phyloP scores from a whole-genome alignment of 2,113 vertebrate species.

The Engystomops pustulosus region DNA sequence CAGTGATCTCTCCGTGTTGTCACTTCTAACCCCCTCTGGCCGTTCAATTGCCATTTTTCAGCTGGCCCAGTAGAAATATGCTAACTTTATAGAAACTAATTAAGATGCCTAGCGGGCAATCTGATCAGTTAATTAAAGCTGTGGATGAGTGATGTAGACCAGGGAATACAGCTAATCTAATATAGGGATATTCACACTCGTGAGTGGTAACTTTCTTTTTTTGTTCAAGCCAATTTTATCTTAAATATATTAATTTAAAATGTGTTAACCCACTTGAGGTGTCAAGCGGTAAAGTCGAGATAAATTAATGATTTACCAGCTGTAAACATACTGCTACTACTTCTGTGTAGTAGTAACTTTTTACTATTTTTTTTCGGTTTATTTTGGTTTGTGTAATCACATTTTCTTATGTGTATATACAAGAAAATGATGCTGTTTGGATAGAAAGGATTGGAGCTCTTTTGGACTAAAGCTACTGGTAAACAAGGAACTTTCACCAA shows the following conservation, averaged over 20 bases:
- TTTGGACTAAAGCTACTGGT: too few species aligned
- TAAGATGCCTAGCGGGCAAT: conserved; percentile 56
- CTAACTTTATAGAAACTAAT: conserved; percentile 52
- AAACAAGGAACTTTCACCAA: too few species aligned
- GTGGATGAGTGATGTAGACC: conserved; percentile 45
- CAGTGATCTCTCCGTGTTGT: conserved; percentile 21
- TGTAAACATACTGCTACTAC: conserved; percentile 18
- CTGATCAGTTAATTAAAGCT: conserved; percentile 57
- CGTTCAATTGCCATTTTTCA: conserved; percentile 19
- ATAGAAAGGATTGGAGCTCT: too few species aligned
- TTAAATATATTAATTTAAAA: conserved; percentile 47
- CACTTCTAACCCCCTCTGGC: conserved; percentile 11
- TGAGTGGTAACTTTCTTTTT: conserved; percentile 45
- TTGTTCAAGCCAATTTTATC: conserved; percentile 45
- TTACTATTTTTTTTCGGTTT: background rate
- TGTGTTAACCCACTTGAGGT: conserved; percentile 39
- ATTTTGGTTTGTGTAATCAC: background rate
- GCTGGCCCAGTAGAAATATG: conserved; percentile 42
- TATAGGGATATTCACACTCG: conserved; percentile 26
- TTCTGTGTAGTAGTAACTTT: background rate
- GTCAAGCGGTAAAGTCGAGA: conserved; percentile 8
- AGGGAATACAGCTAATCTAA: conserved; percentile 57
- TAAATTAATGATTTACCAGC: conserved; percentile 26
- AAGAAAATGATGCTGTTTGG: too few species aligned
- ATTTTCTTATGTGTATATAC: too few species aligned